Evolutionary conservation across 2,888 invertebrate species (phyloP), one percentile per base, ranked within the genome.

Genomic region (Diarsia dahlii): DNA sequence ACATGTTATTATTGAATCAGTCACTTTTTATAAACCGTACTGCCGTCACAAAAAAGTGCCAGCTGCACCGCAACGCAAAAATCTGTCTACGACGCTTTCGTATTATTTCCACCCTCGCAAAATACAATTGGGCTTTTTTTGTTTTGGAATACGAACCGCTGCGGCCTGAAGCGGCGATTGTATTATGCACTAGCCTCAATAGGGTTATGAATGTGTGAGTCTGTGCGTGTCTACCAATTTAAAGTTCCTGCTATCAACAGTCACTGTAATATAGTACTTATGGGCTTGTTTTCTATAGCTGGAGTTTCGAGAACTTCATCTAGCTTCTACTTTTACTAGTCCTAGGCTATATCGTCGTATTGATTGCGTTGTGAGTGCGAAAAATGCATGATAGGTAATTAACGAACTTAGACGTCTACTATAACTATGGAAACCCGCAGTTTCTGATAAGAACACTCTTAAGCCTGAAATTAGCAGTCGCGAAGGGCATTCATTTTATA

Each of bases 331-430:
- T 39, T 46, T 3, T 71, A 48, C 2, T 48, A 13, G 13, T 48
- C 3, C 13, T 39, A 39, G 39, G 39, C 39, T 39, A 39, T 2
- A 39, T 39, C 15, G 10, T 6, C n/a, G 34, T 62, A 39, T 39
- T 39, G 39, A 39, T 54, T 2, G 28, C n/a, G n/a, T 54, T 3
- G 10, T 12, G 0, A 39, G 3, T 18, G 60, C 46, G 9, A 34
- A 46, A 46, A 20, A 46, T 28, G 20, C 54, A 62, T n/a, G 5
- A 6, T 52, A 75, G 12, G 46, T 48, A 72, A 71, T 70, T 12
- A 69, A 54, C 18, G 9, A 18, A 20, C 58, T 73, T 28, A 15
- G 9, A 12, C 9, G 8, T 28, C 15, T 12, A 39, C 15, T 12
- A 39, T 28, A 28, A 71, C 46, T 15, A 23, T 23, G 15, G n/a